Evolutionary conservation across 2,888 invertebrate genomes (phyloP), one percentile per base, ranked within the genome.

Genomic region (Rhagophthalmus giganteus): DNA sequence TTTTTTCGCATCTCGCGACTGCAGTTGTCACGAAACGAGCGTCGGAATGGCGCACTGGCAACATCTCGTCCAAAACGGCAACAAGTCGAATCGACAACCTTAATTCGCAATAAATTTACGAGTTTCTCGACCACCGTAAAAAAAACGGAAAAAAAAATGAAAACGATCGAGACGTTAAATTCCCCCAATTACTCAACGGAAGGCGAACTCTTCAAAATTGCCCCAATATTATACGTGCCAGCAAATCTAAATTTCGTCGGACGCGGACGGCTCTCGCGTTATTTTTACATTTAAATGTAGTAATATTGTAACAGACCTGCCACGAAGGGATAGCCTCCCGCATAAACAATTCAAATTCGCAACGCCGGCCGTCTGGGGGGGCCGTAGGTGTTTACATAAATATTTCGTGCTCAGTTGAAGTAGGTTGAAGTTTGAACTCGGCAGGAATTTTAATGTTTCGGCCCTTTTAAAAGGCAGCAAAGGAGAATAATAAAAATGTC

Each of bases 321-420:
- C 14, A 3, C 6, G 2, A 14, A 33, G 16, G n/a, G 10, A 12
- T 12, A 30, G 13, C 8, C 2, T 13, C 2, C 12, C 10, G 25
- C 9, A 28, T 16, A 16, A 28, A 39, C 12, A 32, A 41, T 41
- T 41, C 25, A 24, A 12, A 32, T 41, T 32, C 41, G 26, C 32
- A 32, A 32, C 41, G 20, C 32, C 15, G 10, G 4, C 32, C 11
- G 20, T 26, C n/a, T n/a, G n/a, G 30, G 12, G 15, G 32, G 40
- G 40, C 12, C 32, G 41, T 24, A 41, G 34, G 35, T 44, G 44
- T 44, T 44, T 44, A 44, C 44, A 44, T 44, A 44, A 44, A 44
- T 44, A 44, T 27, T 44, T 34, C 44, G 44, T 35, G 44, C 44
- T 44, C 32, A 41, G 31, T 20, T 32, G 32, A 41, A 31, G 25